phyloP scores from a whole-genome alignment of 2,113 vertebrate genomes.

The Trichomycterus rosablanca region DNA sequence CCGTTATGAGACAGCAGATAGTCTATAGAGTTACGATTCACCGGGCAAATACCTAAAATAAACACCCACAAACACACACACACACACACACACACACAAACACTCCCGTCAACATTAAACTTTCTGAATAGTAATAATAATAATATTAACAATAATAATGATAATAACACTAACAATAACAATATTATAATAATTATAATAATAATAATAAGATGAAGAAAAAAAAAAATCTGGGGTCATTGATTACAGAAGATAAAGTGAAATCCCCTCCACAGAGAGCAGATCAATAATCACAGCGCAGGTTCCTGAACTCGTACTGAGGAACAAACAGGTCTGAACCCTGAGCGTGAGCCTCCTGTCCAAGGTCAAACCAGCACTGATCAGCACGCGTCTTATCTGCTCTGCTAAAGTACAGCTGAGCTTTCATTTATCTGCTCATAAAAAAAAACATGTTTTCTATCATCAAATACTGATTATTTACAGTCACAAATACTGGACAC shows the following conservation, averaged over 20 bases:
- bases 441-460: not conserved
- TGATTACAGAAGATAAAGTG: no score
- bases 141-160: no score
- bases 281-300: no score
- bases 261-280: no score
- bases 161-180: no score
- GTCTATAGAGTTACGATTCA: constrained; percentile 89
- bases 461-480: not conserved
- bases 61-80: not conserved
- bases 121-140: not conserved
- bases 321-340: constrained; percentile 43
- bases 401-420: constrained; percentile 18
- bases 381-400: constrained; percentile 21
- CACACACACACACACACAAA: not conserved
- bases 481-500: no score
- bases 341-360: constrained; percentile 56
- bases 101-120: not conserved
- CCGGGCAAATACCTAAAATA: constrained; percentile 85
- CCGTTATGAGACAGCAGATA: constrained; percentile 86
- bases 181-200: no score
- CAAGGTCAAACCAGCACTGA: constrained; percentile 18
- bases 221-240: no score
- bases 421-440: not conserved
- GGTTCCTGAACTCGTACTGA: no score
- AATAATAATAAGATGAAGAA: no score